Evolutionary conservation across 2,888 invertebrate genomes (phyloP), one percentile per base, ranked within the genome.

Genomic region (Xylophagus ater): DNA sequence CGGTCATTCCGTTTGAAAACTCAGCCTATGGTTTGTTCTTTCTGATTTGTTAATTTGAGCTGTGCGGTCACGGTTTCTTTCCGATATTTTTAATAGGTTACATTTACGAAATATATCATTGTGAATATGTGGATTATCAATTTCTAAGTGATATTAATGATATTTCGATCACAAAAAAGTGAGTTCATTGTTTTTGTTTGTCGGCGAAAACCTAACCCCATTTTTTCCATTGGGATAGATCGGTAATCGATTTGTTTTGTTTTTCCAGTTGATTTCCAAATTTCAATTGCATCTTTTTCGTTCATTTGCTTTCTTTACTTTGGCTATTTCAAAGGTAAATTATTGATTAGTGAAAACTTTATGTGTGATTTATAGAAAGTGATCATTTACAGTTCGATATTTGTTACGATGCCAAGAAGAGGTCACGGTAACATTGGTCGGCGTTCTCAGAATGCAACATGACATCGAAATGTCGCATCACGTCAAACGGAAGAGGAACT

Each of bases 401-500:
- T 24, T 9, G 23, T 15, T 23, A 9, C 28, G 24, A 34, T 24
- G n/a, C n/a, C n/a, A n/a, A n/a, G n/a, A n/a, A n/a, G n/a, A n/a
- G n/a, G n/a, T n/a, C n/a, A n/a, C n/a, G n/a, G n/a, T n/a, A n/a
- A 25, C 14, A 24, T 35, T 15, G 25, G 34, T 34, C 34, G 34
- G 10, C 34, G 34, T 34, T 34, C 34, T 25, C 25, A 37, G 28
- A 36, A 36, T 28, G 36, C 17, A 36, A 26, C 36, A 15, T 24
- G 34, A 34, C 4, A 34, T 15, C 29, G 36, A 36, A 36, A 36
- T 36, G 36, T 36, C 36, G 29, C 29, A 28, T 15, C 36, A 36
- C 20, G 28, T 36, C 24, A 6, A 31, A 37, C 23, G 31, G 37
- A 31, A 31, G 30, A 31, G 18, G n/a, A n/a, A n/a, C n/a, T n/a